Evolutionary conservation across 2,797 vertebrate genomes (phyloP), one percentile per base, ranked within the genome.

Genomic region (Lagorchestes hirsutus): DNA sequence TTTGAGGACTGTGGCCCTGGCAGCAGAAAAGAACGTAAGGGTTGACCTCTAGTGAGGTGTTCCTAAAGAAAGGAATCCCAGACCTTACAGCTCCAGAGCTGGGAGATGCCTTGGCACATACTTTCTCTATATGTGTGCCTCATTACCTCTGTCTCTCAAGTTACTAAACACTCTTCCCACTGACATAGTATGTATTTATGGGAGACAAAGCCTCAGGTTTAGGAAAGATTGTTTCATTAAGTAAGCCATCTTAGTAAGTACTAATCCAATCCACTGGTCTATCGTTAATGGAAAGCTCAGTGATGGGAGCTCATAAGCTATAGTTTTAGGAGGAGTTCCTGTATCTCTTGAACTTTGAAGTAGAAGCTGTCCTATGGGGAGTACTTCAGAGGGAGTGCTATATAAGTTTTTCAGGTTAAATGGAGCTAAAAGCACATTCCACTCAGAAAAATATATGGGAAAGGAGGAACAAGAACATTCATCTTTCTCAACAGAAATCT

Each of bases 401-500:
- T 0, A 54, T 14, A 74, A 46, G 12, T 62, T 92, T 95, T 91
- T 90, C 52, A 96, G 87, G 31, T 50, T 13, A 93, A 56, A 55
- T 28, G 16, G 14, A 74, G 91, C 94, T 31, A 95, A 92, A 97
- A 92, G n/a, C 54, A 59, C 34, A 12, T 1, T 28, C 29, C 58
- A 82, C 31, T 16, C 28, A 29, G 18, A 82, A 94, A 0, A 82
- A 90, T 93, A 46, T 94, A 50, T 91, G 4, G 40, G 13, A 90
- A 94, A 50, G 95, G 3, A 55, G 93, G 27, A 93, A 31, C 9
- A 95, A 97, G 74, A 1, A 40, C 6, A 11, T 40, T 52, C 40
- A 54, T 62, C 90, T 56, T 95, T 57, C 92, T 82, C 90, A 92
- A 56, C 27, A 90, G 59, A 24, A 90, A 96, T 56, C 8, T 5